Base-by-base conservation (phyloP, 64 coral and sea anemone genomes). In the Dendronephthya gigantea region DNA sequence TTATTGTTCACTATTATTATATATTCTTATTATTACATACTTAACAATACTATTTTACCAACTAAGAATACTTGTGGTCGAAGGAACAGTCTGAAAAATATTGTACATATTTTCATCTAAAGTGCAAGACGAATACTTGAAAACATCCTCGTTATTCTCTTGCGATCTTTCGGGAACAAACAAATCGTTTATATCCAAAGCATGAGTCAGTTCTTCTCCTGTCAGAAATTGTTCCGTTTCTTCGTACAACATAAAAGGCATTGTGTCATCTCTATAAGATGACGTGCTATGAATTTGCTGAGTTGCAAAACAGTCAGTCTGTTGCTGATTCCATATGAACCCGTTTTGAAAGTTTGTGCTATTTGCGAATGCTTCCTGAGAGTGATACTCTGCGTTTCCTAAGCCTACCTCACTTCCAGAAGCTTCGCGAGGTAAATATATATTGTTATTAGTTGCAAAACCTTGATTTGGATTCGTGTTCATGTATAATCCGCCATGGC, bases 21-120 rank as follows among this genome's bases (percentile, higher is more conserved):
- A n/a, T n/a, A n/a, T n/a, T n/a, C n/a, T n/a, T 45, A 45, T 45
- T 45, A 11, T 45, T 45, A 6, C 11, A 45, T 45, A 6, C 41
- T 45, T 45, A 45, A 79, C n/a, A n/a, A n/a, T n/a, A n/a, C n/a
- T n/a, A 2, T 79, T 79, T 79, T 19, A 35, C 72, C 72, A 79
- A 79, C 72, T 79, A 36, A 79, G 36, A 28, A 79, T 39, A 19
- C 36, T 79, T 29, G 72, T 17, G 0, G 72, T 34, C 1, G 72
- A 79, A 79, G 72, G 72, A 4, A 79, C 36, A 36, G 72, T 79
- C 36, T 79, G 72, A 79, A 79, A 79, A 79, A 14, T 34, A 79
- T 36, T 36, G 36, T 35, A 19, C 9, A 36, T 35, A 17, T 79
- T 79, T 34, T 79, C 72, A 79, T 36, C 30, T 36, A 39, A 79